Evolutionary conservation across 2,888 invertebrate genomes (phyloP).

Genomic region (Cataglyphis albicans): DNA sequence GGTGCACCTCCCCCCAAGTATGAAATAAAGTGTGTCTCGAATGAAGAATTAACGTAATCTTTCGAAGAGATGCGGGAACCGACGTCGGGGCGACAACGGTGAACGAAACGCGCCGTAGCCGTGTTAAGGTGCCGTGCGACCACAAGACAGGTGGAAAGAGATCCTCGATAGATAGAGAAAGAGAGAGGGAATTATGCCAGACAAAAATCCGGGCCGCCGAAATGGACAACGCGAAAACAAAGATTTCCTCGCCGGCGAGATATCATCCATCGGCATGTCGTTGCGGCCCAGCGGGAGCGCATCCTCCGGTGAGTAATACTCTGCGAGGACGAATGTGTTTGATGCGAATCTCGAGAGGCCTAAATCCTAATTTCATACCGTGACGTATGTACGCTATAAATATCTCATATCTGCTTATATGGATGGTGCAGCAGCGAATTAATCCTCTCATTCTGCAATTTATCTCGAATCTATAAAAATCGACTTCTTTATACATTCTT

Average conservation of each 20-base stretch:
- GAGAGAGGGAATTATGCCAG: conserved; percentile 81
- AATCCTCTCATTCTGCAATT: not conserved
- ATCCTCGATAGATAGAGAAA: conserved; percentile 41
- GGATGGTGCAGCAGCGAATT: not conserved
- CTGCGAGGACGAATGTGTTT: conserved; percentile 26
- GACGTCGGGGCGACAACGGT: conserved; percentile 38
- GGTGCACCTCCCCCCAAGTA: not conserved
- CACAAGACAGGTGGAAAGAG: conserved; percentile 50
- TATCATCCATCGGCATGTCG: conserved; percentile 95
- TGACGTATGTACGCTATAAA: not conserved
- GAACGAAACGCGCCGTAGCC: conserved; percentile 55
- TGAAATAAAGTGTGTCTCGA: not conserved
- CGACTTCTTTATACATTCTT: not conserved
- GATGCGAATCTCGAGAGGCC: conserved; percentile 36
- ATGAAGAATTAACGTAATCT: conserved; percentile 41
- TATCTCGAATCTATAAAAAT: not conserved
- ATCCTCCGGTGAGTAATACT: conserved; percentile 90
- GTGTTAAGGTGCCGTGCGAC: conserved; percentile 20
- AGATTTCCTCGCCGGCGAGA: conserved; percentile 87
- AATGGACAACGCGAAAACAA: conserved; percentile 82
- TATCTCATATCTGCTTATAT: not conserved
- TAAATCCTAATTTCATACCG: not conserved
- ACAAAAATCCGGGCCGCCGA: conserved; percentile 81
- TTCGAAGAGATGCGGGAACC: conserved; percentile 62
- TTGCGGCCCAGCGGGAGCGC: conserved; percentile 91